phyloP scores from a whole-genome alignment of 2,113 vertebrate genomes.

The Zeus faber region DNA sequence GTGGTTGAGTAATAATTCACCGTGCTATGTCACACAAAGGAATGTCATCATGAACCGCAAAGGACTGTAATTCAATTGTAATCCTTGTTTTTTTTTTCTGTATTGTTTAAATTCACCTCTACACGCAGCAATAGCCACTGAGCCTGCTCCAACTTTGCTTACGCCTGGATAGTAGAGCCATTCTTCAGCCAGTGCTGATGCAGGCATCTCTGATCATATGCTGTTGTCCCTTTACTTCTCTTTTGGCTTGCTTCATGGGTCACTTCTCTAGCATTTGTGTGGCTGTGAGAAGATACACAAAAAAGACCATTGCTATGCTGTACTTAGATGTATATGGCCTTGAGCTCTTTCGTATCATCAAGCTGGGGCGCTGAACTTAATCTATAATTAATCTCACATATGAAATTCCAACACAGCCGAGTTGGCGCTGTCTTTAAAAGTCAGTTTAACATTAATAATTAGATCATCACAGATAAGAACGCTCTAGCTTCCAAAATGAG shows the following conservation, averaged over 20 bases:
- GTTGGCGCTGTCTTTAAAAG: conserved; percentile 27
- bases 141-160: too few species aligned
- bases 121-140: too few species aligned
- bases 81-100: too few species aligned
- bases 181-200: neutral
- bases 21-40: too few species aligned
- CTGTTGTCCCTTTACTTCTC: neutral
- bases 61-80: too few species aligned
- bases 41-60: too few species aligned
- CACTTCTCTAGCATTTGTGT: neutral
- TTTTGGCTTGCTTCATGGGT: conserved; percentile 5
- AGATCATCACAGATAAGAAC: conserved; percentile 26
- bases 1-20: too few species aligned
- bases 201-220: neutral
- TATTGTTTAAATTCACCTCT: too few species aligned
- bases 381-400: conserved; percentile 51
- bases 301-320: conserved; percentile 14
- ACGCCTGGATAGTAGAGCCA: too few species aligned
- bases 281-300: conserved; percentile 8
- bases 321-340: conserved; percentile 9
- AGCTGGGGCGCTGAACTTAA: conserved; percentile 9
- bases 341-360: conserved; percentile 6
- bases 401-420: conserved; percentile 34
- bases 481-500: conserved; percentile 1
- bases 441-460: conserved; percentile 28